Base-by-base conservation (phyloP, 2,888 invertebrate species). In the Phragmatobia fuliginosa region DNA sequence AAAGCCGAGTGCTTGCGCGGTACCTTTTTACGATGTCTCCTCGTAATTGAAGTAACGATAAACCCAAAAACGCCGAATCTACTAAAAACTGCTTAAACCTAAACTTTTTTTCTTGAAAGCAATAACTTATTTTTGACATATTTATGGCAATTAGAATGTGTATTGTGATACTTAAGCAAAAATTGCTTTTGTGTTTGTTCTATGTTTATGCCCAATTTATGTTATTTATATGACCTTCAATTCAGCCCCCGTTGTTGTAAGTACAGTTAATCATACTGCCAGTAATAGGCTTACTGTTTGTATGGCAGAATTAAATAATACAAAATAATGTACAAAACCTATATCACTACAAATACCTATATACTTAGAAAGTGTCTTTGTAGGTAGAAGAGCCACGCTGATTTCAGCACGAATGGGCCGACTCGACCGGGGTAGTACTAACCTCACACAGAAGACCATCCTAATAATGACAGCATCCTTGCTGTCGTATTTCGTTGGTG, bases 1-100 rank as follows among this genome's bases (percentile, higher is more conserved):
- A 2, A n/a, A n/a, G n/a, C 45, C 21, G 5, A n/a, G 45, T 49
- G 21, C 38, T 10, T 14, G 25, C 28, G n/a, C 25, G 16, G 49
- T 38, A 18, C 38, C 2, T 32, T n/a, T 68, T 64, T 64, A 68
- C 64, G 64, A 68, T 59, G 11, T 49, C n/a, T 38, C 52, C 64
- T 68, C 60, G 38, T 14, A 38, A 64, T 68, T 60, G 49, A 64
- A 25, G 33, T 32, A 33, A 36, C 64, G 18, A 31, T 49, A 59
- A 68, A 64, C 64, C 31, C 18, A 38, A 68, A 60, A 58, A 63
- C 25, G 11, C 28, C 18, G 28, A 41, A 62, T 16, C 25, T 33
- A 59, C n/a, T 45, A 6, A n/a, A 52, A 38, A 31, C 33, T 64
- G 52, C 63, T 25, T 64, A 49, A 68, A 25, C 62, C 21, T 62